Evolutionary conservation across 53 echinoderm and acorn worm genomes (phyloP), one percentile per base, ranked within the genome.

Genomic region (Apostichopus leukothele): DNA sequence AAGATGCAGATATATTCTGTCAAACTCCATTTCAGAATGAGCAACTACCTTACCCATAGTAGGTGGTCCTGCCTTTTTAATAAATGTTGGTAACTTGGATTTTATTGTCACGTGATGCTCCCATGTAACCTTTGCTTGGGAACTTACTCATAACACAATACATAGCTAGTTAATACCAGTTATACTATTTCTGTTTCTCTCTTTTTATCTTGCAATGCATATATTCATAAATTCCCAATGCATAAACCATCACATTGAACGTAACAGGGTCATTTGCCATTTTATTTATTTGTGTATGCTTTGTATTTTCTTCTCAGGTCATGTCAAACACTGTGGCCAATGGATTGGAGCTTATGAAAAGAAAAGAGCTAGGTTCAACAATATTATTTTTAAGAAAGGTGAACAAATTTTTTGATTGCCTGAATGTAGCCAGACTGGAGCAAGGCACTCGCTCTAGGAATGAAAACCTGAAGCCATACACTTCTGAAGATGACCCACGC

Each of bases 241-340:
- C 39, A 2, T 39, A 39, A 39, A 39, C 2, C 39, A 39, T 39
- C 39, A 39, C 39, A 39, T 39, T 3, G 39, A 39, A 39, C 39
- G 39, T 39, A 39, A 39, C 39, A 39, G 39, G 39, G 39, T 39
- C 2, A 39, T 39, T 39, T 39, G 39, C 39, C 39, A 39, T 39
- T 39, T 39, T 39, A 39, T 39, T 39, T 3, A 39, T 39, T 39
- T 39, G 39, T 39, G 39, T 39, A 39, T 39, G 39, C 10, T n/a
- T 75, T n/a, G 14, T 27, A 18, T 75, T 75, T 75, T 75, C 20
- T 27, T 6, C 27, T 21, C 39, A 26, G 76, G 76, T 76, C 27
- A 76, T 76, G 76, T 76, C 50, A 21, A 76, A 76, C 27, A 76
- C 86, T 50, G 86, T 86, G 7, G 86, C 71, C n/a, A 86, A 86